Evolutionary conservation across 2,113 vertebrate species (phyloP), one percentile per base, ranked within the genome.

Genomic region (Dromiciops gliroides): DNA sequence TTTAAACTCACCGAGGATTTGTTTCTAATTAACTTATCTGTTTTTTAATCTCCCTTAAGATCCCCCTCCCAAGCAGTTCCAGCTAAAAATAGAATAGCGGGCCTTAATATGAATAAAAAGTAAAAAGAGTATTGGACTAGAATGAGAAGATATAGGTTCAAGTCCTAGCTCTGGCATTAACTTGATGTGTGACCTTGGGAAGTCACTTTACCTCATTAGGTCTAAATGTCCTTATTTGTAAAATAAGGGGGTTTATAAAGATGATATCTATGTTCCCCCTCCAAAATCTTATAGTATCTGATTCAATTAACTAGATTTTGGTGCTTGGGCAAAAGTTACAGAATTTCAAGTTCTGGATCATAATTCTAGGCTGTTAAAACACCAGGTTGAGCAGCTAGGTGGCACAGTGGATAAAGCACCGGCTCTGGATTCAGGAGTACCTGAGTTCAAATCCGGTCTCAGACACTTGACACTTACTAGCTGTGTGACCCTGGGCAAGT

Each of bases 11-110:
- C 89, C 92, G 94, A 60, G 5, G 23, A 8, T 94, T 97, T 96
- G n/a, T 89, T 96, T 95, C 94, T 91, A 97, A 95, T 96, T 96
- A 97, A 92, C 51, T 88, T 92, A 67, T 28, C 90, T 90, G 91
- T 96, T 83, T 88, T 93, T 3, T 49, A 83, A 94, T 31, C 22
- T 93, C 44, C 3, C 12, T 60, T 92, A 90, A 92, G 50, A 22
- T 5, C n/a, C 14, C 52, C 3, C 25, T 1, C 23, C 16, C 11
- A 50, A 90, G 24, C 92, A 92, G 93, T 83, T 93, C 3, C 95
- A 44, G 67, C 67, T 83, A 83, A 83, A 83, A 83, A 83, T 44
- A 83, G 67, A 83, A 44, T 83, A 83, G n/a, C 23, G 19, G 19
- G 67, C n/a, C 19, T 83, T 83, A 44, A 44, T 44, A 44, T 83